These are phyloP conservation scores for Misgurnus mizolepis DNA, from an alignment of 2,113 vertebrate genomes.

Conservation along the genomic window DNA sequence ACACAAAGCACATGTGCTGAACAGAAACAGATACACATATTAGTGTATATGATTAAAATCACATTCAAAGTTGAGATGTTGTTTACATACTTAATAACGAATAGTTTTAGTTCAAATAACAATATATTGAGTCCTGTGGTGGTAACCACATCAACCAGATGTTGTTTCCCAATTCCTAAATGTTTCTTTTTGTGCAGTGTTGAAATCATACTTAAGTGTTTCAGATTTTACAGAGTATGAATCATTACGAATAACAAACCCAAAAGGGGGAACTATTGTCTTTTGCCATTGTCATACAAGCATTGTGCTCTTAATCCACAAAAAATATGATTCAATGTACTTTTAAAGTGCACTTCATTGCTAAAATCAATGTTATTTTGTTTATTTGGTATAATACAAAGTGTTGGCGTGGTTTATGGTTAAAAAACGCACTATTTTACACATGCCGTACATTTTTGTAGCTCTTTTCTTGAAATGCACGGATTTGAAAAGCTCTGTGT, in stretches of 20 bases:
- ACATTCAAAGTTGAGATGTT: not conserved
- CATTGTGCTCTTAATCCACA: not conserved
- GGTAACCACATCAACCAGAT: constrained; percentile 49
- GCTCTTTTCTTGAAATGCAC: too few species aligned
- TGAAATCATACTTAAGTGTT: constrained; percentile 6
- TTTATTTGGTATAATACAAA: too few species aligned
- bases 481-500: too few species aligned
- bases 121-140: not conserved
- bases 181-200: not conserved
- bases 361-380: too few species aligned
- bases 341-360: too few species aligned
- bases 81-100: not conserved
- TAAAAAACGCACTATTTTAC: too few species aligned
- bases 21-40: not conserved
- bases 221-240: constrained; percentile 7
- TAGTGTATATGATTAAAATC: not conserved
- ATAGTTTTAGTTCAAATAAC: not conserved
- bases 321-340: too few species aligned
- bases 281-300: not conserved
- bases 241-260: constrained; percentile 24
- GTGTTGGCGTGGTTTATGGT: too few species aligned
- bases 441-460: too few species aligned
- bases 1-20: not conserved
- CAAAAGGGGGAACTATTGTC: not conserved
- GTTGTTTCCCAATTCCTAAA: constrained; percentile 48